These are phyloP conservation scores for Cirrhinus mrigala DNA, from an alignment of 2,797 vertebrate genomes.

Conservation along the genomic window DNA sequence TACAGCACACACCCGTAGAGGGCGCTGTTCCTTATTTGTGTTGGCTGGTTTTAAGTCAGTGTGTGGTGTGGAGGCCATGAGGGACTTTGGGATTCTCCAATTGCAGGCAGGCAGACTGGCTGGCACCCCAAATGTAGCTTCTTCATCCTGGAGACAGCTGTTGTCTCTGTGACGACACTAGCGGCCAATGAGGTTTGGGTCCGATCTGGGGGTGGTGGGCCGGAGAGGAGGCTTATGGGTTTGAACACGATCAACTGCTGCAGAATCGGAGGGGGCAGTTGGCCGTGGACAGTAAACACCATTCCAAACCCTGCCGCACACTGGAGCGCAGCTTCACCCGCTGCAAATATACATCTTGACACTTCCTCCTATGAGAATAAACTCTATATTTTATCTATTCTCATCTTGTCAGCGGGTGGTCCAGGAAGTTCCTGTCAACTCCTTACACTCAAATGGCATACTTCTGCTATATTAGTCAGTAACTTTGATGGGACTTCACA, in stretches of 20 bases:
- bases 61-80: conserved; percentile 71
- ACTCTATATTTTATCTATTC: conserved; percentile 44
- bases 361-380: conserved; percentile 67
- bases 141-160: conserved; percentile 90
- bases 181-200: conserved; percentile 73
- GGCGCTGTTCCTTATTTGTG: conserved; percentile 56
- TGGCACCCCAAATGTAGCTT: conserved; percentile 88
- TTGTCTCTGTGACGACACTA: conserved; percentile 82
- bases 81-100: conserved; percentile 80
- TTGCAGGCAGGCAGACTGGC: conserved; percentile 90
- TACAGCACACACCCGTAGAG: conserved; percentile 65
- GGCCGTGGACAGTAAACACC: conserved; percentile 82
- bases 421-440: conserved; percentile 26
- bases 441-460: not conserved
- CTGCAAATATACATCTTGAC: conserved; percentile 63
- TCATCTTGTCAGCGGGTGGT: conserved; percentile 43
- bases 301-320: conserved; percentile 76
- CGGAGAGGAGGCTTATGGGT: conserved; percentile 54
- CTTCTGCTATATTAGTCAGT: conserved; percentile 6
- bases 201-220: conserved; percentile 50
- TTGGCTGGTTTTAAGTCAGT: conserved; percentile 54
- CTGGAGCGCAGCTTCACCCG: conserved; percentile 44
- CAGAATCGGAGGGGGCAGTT: conserved; percentile 74
- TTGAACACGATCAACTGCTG: conserved; percentile 65
- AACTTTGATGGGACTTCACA: not conserved